Conservation (phyloP, 1,140 invertebrate genomes). For the Leguminivora glycinivorella region DNA sequence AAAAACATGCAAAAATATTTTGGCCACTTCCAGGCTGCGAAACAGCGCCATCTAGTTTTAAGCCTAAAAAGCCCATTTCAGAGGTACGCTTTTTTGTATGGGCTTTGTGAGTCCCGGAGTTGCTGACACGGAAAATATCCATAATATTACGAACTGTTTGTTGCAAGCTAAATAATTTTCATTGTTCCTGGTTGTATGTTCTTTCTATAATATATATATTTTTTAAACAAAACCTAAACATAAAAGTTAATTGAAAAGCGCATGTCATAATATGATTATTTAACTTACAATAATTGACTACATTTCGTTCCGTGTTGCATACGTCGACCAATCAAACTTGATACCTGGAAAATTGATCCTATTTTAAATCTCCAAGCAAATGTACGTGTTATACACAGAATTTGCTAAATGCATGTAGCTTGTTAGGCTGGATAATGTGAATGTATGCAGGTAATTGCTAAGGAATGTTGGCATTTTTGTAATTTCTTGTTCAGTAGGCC, state of each 20-base stretch:
- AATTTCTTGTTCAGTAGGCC: slow-evolving; percentile 23
- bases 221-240: neutral
- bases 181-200: too few species aligned
- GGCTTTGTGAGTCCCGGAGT: too few species aligned
- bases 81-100: too few species aligned
- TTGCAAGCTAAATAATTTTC: too few species aligned
- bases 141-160: too few species aligned
- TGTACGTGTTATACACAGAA: neutral
- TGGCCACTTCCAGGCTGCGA: too few species aligned
- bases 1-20: too few species aligned
- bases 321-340: neutral
- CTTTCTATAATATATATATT: too few species aligned
- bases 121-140: too few species aligned
- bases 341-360: neutral
- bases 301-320: neutral
- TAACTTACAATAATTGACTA: slow-evolving; percentile 12
- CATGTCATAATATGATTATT: slow-evolving; percentile 1
- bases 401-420: neutral
- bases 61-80: too few species aligned
- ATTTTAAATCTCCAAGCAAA: neutral
- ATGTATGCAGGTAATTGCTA: slow-evolving; percentile 20
- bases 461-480: slow-evolving; percentile 20
- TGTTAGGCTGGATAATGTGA: neutral
- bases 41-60: too few species aligned
- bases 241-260: neutral